Base-by-base conservation (phyloP, 1,140 invertebrate genomes). In the Carcinoscorpius rotundicauda region DNA sequence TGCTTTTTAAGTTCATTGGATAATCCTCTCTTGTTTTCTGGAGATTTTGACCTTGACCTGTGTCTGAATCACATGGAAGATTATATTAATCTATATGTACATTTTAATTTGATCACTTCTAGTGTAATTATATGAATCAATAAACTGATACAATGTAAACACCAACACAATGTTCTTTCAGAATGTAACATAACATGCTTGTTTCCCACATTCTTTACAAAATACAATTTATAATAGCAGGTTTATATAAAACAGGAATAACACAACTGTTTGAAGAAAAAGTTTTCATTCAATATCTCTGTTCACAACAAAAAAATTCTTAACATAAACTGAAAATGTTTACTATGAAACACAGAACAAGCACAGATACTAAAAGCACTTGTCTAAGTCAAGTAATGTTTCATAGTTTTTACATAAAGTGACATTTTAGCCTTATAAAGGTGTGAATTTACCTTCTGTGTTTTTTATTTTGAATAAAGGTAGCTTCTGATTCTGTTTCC, bases 1-100 rank as follows among this genome's bases (percentile, higher is more conserved):
- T 95, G 91, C 75, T 80, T 77, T 68, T 79, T 79, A 5, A 91
- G 74, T 77, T 91, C 89, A 69, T 82, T 79, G 3, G 84, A 85
- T 52, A 89, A 76, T 75, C 81, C 81, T 61, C 81, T 79, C 74
- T 86, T 72, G 49, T 70, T 73, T 51, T 84, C 83, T 51, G 86
- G 85, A 11, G 86, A 88, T 68, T 84, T 81, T 52, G 86, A 87
- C 69, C 86, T 75, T 48, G 84, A 83, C 74, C 83, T 80, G 68
- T 74, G 59, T 66, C 71, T 29, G 29, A 29, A 29, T 29, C 29
- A 29, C 29, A 29, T 29, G 2, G 29, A 29, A 29, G 29, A 29
- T 29, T 29, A 29, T 29, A 29, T 29, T 29, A 29, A 29, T 29
- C 58, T 61, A 56, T 48, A 9, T 4, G 50, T 10, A 29, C 49